phyloP scores from a whole-genome alignment of 2,113 vertebrate species.

The Ochotona princeps region DNA sequence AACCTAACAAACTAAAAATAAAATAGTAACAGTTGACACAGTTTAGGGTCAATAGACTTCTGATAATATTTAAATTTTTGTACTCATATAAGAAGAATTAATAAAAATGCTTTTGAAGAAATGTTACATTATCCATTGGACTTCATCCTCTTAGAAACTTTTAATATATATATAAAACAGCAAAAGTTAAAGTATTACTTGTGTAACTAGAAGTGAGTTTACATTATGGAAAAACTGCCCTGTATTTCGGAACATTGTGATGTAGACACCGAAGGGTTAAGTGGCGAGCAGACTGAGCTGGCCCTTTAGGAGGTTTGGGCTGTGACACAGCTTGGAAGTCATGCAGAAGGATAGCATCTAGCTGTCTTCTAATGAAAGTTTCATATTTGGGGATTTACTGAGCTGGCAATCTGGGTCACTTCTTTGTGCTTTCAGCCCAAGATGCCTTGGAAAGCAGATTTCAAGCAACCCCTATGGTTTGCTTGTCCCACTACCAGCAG shows the following conservation, averaged over 20 bases:
- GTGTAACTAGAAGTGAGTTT: background rate
- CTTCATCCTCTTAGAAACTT: background rate
- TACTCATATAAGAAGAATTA: background rate
- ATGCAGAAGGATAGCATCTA: background rate
- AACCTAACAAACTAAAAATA: background rate
- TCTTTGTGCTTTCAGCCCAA: background rate
- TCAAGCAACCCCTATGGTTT: too few species aligned
- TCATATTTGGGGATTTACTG: background rate
- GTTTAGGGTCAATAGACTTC: background rate
- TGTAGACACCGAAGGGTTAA: background rate
- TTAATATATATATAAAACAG: background rate
- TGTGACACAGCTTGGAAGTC: rapidly evolving
- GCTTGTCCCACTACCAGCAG: background rate
- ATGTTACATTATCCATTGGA: background rate
- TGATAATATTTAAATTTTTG: background rate
- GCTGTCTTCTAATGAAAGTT: background rate
- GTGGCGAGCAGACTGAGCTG: background rate
- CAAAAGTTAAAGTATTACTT: background rate
- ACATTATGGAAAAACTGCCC: background rate
- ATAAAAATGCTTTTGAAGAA: background rate
- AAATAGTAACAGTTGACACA: background rate
- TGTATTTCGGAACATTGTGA: background rate
- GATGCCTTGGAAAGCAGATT: background rate
- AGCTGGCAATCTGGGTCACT: background rate
- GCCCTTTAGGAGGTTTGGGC: background rate